Evolutionary conservation across 2,113 vertebrate genomes (phyloP), one percentile per base, ranked within the genome.

Genomic region (Pseudonaja textilis): DNA sequence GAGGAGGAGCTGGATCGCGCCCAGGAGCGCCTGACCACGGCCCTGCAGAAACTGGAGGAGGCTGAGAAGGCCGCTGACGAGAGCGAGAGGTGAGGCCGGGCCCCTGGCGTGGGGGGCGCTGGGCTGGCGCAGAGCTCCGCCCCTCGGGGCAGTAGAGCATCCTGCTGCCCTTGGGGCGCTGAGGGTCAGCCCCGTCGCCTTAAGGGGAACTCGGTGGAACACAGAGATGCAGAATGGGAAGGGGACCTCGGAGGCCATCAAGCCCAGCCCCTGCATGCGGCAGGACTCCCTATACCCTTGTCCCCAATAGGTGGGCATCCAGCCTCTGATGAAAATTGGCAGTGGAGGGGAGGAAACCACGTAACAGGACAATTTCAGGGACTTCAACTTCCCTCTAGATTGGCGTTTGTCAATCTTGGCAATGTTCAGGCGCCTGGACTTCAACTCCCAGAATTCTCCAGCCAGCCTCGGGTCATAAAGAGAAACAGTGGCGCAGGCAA

Each of bases 51-150:
- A 97, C 98, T 99, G 98, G 99, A 99, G 97, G 99, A 99, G 97
- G 99, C 99, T 0, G 99, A 99, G 98, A 99, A 99, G 98, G 99
- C 99, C 91, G 99, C 99, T 25, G 99, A 99, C 94, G 99, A 99
- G 98, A 99, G 99, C 23, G 99, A 99, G 97, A 99, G 99, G 99
- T 99, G 94, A 96, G 97, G 94, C 12, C 1, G 89, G 5, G 0
- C 64, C 4, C 4, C 3, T 0, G 64, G 59, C 64, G 34, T 42
- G 34, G 34, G 2, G 34, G 74, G 74, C 0, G 74, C 16, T 20
- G 3, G 34, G 34, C 34, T 81, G 74, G 34, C 18, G 16, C 34
- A 81, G 16, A 81, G 69, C 8, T 42, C 1, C 18, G 1, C 7
- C 34, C 16, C 34, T 9, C 7, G 3, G 74, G 18, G 3, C 22